A percentile compares a stretch with the other conserved stretches of the same genome.
phyloP scores from a whole-genome alignment of 2,888 invertebrate species.

The Chymomyza fuscimana region DNA sequence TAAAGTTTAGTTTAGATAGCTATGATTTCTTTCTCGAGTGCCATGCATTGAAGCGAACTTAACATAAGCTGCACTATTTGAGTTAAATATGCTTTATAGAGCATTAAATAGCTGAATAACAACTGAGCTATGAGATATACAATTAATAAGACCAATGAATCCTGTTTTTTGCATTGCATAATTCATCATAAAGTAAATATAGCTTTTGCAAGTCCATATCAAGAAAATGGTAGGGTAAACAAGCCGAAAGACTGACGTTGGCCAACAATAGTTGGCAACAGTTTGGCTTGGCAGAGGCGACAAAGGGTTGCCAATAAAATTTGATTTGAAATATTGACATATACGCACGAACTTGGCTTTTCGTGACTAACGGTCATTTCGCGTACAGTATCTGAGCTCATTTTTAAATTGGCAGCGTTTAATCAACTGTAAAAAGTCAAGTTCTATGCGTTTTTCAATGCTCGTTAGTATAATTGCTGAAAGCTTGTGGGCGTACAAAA shows the following conservation, averaged over 20 bases:
- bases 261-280: background rate
- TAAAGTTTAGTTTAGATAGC: too few species aligned
- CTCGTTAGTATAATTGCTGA: slow-evolving; percentile 14
- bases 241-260: background rate
- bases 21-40: too few species aligned
- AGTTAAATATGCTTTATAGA: too few species aligned
- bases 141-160: too few species aligned
- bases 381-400: background rate
- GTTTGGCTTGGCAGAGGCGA: background rate
- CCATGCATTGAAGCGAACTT: too few species aligned
- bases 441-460: background rate
- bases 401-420: slow-evolving; percentile 2
- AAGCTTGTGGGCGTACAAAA: slow-evolving; percentile 9
- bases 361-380: background rate
- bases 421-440: slow-evolving; percentile 3
- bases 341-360: background rate
- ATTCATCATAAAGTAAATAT: too few species aligned
- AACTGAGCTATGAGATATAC: too few species aligned
- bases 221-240: too few species aligned
- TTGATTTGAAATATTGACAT: slow-evolving; percentile 40
- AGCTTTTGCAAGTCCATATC: too few species aligned
- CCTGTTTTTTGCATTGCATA: too few species aligned
- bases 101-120: too few species aligned
- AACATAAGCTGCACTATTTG: too few species aligned
- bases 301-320: slow-evolving; percentile 34